These are phyloP conservation scores for Lordiphosa mommai DNA, from an alignment of 1,140 invertebrate genomes.

Conservation along the genomic window DNA sequence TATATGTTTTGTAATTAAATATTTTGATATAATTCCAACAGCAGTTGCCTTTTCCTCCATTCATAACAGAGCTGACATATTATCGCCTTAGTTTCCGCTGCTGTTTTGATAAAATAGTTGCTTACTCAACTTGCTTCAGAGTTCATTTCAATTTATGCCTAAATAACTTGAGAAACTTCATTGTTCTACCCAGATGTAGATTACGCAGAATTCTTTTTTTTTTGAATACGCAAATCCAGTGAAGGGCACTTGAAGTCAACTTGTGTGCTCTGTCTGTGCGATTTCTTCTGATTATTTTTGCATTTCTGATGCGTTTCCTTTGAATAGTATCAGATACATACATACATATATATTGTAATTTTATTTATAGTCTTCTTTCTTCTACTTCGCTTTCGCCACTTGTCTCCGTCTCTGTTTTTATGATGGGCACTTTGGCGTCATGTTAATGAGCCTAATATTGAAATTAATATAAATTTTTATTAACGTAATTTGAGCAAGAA, in stretches of 20 bases:
- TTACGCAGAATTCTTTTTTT: conserved; percentile 61
- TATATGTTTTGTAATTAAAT: conserved; percentile 57
- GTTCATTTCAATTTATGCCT: conserved; percentile 70
- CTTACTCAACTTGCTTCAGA: conserved; percentile 24
- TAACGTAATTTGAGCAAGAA: conserved; percentile 41
- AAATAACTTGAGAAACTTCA: conserved; percentile 29
- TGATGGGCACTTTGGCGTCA: conserved; percentile 34
- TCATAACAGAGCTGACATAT: not conserved
- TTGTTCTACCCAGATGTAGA: conserved; percentile 53
- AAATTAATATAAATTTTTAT: conserved; percentile 74
- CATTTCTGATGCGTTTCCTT: conserved; percentile 64
- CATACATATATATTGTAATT: conserved; percentile 3
- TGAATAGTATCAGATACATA: conserved; percentile 27
- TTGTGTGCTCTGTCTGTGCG: conserved; percentile 14
- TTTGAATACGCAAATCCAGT: conserved; percentile 45
- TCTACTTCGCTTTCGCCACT: not conserved
- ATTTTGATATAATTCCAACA: conserved; percentile 26
- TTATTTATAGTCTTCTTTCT: conserved; percentile 45
- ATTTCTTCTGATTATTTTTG: conserved; percentile 67
- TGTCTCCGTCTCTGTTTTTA: conserved; percentile 14
- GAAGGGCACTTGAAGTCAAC: conserved; percentile 49
- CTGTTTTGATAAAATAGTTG: conserved; percentile 35
- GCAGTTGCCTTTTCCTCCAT: conserved; percentile 18
- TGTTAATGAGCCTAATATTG: conserved; percentile 67
- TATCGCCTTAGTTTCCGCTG: conserved; percentile 32